These are phyloP conservation scores for Neopipo cinnamomea DNA, from an alignment of 2,113 vertebrate genomes.

Conservation along the genomic window DNA sequence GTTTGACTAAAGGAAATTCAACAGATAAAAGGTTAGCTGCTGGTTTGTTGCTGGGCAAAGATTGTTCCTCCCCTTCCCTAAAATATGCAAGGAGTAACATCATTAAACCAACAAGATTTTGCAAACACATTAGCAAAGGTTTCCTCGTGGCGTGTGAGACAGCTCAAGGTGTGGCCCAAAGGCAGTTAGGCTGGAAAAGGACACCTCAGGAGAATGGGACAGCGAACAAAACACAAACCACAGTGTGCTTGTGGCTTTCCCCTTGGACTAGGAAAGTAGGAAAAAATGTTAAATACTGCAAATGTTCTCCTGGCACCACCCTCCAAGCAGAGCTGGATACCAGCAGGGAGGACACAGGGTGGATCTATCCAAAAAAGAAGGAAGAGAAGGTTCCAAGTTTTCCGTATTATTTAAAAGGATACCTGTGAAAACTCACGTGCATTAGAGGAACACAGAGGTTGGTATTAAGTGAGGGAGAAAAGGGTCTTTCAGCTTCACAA, in stretches of 20 bases:
- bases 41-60: not conserved
- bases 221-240: not conserved
- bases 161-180: not conserved
- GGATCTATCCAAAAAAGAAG: not conserved
- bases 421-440: not conserved
- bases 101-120: not conserved
- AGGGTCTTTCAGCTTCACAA: not conserved
- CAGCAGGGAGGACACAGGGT: not conserved
- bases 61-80: fast-evolving
- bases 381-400: not conserved
- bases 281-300: not conserved
- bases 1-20: not conserved
- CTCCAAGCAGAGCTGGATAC: not conserved
- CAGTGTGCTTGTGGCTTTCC: not conserved
- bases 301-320: not conserved
- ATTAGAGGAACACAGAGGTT: not conserved
- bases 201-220: not conserved
- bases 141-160: not conserved
- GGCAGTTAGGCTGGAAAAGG: not conserved
- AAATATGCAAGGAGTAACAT: not conserved
- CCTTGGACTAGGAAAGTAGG: not conserved
- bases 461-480: not conserved
- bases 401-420: not conserved
- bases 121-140: not conserved
- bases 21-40: not conserved